phyloP scores from a whole-genome alignment of 2,113 vertebrate genomes.

The Cololabis saira region DNA sequence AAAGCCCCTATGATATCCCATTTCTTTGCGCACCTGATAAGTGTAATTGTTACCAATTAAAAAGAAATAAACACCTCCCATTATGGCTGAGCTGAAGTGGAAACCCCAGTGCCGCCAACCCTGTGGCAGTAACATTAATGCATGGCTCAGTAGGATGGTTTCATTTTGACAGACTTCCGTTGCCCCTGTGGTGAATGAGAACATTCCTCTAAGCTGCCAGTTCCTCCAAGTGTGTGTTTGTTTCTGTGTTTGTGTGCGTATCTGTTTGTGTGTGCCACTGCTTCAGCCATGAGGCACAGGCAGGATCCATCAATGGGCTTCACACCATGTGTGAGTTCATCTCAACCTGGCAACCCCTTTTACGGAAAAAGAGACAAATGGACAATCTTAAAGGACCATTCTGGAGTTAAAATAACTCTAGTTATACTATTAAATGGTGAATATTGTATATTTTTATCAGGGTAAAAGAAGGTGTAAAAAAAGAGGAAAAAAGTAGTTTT shows the following conservation, averaged over 20 bases:
- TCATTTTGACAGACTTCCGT: constrained; percentile 63
- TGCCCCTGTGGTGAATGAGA: constrained; percentile 61
- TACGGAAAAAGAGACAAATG: constrained; percentile 17
- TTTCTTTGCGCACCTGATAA: constrained; percentile 30
- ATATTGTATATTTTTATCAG: too few species aligned
- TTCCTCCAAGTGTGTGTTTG: constrained; percentile 37
- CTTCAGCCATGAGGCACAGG: constrained; percentile 43
- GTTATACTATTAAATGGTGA: too few species aligned
- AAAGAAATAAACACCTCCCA: not conserved
- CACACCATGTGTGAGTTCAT: constrained; percentile 68
- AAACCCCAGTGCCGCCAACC: constrained; percentile 24
- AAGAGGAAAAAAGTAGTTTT: too few species aligned
- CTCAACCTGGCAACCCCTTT: constrained; percentile 65
- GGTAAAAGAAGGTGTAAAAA: too few species aligned
- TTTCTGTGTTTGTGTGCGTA: constrained; percentile 13
- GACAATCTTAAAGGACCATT: constrained; percentile 21
- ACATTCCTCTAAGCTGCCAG: constrained; percentile 54
- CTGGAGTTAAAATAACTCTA: too few species aligned
- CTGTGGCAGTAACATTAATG: constrained; percentile 43
- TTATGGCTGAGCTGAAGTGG: constrained; percentile 35
- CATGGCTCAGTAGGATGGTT: constrained; percentile 46
- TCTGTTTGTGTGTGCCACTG: not conserved
- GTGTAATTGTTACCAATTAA: constrained; percentile 2
- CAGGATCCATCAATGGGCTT: constrained; percentile 34
- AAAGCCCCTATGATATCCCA: constrained; percentile 30